Evolutionary conservation across 2,797 vertebrate genomes (phyloP), one percentile per base, ranked within the genome.

Genomic region (Pelodytes ibericus): DNA sequence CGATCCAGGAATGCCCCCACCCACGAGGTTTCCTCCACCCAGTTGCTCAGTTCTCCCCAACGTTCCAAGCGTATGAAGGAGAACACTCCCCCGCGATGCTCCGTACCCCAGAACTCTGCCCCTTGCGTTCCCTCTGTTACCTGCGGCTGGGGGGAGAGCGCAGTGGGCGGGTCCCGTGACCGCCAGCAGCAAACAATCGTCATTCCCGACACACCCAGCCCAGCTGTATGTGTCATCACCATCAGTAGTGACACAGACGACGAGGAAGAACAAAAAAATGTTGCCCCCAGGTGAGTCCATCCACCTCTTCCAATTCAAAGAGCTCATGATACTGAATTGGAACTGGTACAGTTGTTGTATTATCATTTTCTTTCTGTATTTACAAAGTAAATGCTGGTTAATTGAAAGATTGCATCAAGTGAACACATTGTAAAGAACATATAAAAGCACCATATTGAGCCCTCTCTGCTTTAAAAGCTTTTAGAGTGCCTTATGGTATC

Each of bases 231-330:
- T 82, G 96, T 99, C 91, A 99, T 99, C 91, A 99, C 98, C 86
- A 99, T 99, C 92, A 99, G 98, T 92, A 99, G 98, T 0, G 98
- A 99, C 91, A 98, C 98, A 0, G 98, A 99, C 0, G 98, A 99
- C 64, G 98, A 99, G 74, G 98, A 99, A 1, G 96, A 99, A 77
- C 95, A 95, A 86, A 98, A 98, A 80, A 95, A 95, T 2, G 92
- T 90, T 29, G 90, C 94, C 83, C 94, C 92, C 79, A 95, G 96
- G 97, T 98, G 80, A 91, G 89, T 5, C 3, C 5, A 26, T n/a
- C n/a, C n/a, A n/a, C n/a, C n/a, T n/a, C n/a, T n/a, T n/a, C n/a
- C n/a, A n/a, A n/a, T n/a, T n/a, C n/a, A n/a, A n/a, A n/a, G n/a
- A n/a, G n/a, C n/a, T n/a, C n/a, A n/a, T n/a, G n/a, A n/a, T n/a